Base-by-base conservation (phyloP, 1,140 invertebrate genomes). In the Bactericera cockerelli region DNA sequence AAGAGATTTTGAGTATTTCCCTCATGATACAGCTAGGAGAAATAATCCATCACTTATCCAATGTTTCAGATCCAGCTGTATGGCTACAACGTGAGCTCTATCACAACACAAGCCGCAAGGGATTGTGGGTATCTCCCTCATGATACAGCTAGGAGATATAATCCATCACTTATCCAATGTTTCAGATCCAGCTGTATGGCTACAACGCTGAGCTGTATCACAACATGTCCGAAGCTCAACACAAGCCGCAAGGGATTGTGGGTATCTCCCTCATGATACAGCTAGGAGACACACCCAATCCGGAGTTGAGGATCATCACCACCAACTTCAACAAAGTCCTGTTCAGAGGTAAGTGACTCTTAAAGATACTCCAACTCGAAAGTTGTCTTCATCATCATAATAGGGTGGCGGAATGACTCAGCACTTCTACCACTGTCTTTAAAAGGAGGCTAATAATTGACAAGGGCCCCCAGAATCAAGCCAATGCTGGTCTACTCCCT, bases 11-110 rank as follows among this genome's bases (percentile, higher is more conserved):
- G n/a, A n/a, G n/a, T n/a, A n/a, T n/a, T n/a, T n/a, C n/a, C n/a
- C n/a, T n/a, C n/a, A n/a, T n/a, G n/a, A n/a, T n/a, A n/a, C n/a
- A n/a, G n/a, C n/a, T n/a, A n/a, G n/a, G n/a, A n/a, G n/a, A n/a
- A n/a, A n/a, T n/a, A n/a, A n/a, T n/a, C n/a, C n/a, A n/a, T n/a
- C n/a, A n/a, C n/a, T n/a, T n/a, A n/a, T n/a, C n/a, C n/a, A n/a
- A n/a, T n/a, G 65, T 78, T 80, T 58, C 79, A 95, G n/a, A n/a
- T n/a, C n/a, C n/a, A n/a, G n/a, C n/a, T n/a, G n/a, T n/a, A n/a
- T n/a, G n/a, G n/a, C n/a, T 98, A 89, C 75, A 97, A 97, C 71
- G 87, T 61, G 90, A 97, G 71, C 76, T 98, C n/a, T 97, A 96
- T 75, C 86, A 87, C 86, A 92, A 65, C 86, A 91, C 70, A 89